Evolutionary conservation across 2,888 invertebrate species (phyloP), one percentile per base, ranked within the genome.

Genomic region (Amiota minor): DNA sequence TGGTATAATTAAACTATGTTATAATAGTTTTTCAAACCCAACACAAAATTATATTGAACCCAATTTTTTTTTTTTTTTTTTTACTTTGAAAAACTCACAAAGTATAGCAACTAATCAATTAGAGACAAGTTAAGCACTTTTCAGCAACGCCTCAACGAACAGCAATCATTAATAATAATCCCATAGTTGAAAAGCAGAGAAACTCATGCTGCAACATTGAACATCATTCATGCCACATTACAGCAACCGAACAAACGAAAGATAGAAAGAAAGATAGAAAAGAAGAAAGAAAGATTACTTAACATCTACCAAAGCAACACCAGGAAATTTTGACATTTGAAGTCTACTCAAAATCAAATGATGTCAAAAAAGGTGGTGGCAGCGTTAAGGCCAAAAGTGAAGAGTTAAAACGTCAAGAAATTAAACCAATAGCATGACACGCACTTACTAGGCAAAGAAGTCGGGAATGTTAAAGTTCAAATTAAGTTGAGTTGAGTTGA

Each of bases 401-500:
- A 75, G 35, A 35, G 35, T 35, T 35, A 35, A 35, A 35, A 35
- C 35, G 35, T 35, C 35, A 35, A 35, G 9, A n/a, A 59, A 59
- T 59, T 16, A 59, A 18, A 11, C 59, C 11, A 59, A 59, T 18
- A 59, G 12, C 59, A 59, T 20, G 18, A 18, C 59, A 56, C 35
- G 6, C 35, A 35, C 35, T 35, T 59, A 16, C 56, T 50, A 16
- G 18, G 16, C 59, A 11, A 16, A 18, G 59, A 35, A 35, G 35
- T 35, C 35, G 6, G 35, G 16, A 59, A 72, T 85, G 85, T 84
- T 84, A 85, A 76, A 83, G 81, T 79, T 84, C 77, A 77, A 73
- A 62, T 73, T 62, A 72, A 59, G 72, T 72, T 64, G 23, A 23
- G 75, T 53, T 74, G 77, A 64, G 78, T n/a, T n/a, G 53, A 50